phyloP scores from a whole-genome alignment of 2,113 vertebrate species.

The Leucosticte australis region DNA sequence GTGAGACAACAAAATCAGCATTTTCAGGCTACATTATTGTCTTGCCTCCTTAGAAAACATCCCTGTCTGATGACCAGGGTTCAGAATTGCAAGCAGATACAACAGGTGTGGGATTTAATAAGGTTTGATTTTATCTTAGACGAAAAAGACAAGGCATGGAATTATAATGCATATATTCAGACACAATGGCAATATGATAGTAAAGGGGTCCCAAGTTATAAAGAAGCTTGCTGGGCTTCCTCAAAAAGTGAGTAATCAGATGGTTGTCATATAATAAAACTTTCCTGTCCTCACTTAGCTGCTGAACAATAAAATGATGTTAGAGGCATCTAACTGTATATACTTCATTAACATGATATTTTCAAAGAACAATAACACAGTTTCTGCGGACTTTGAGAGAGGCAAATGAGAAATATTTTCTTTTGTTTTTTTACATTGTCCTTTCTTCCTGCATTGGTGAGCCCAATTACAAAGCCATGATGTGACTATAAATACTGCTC shows the following conservation, averaged over 20 bases:
- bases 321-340: neutral
- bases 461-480: constrained; percentile 29
- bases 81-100: neutral
- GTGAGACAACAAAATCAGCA: neutral
- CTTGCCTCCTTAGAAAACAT: neutral
- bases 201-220: neutral
- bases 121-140: neutral
- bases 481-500: constrained; percentile 9
- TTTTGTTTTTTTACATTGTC: neutral
- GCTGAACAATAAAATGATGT: neutral
- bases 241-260: neutral
- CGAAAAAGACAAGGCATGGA: neutral
- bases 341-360: neutral
- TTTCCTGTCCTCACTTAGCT: neutral
- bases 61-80: neutral
- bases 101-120: neutral
- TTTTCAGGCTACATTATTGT: neutral
- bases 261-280: neutral
- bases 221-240: neutral
- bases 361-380: neutral
- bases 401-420: neutral
- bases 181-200: neutral
- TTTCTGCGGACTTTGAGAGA: neutral
- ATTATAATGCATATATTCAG: neutral
- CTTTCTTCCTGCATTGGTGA: constrained; percentile 1